These are phyloP conservation scores for Xestia sexstrigata DNA, from an alignment of 2,888 invertebrate species.

Conservation along the genomic window DNA sequence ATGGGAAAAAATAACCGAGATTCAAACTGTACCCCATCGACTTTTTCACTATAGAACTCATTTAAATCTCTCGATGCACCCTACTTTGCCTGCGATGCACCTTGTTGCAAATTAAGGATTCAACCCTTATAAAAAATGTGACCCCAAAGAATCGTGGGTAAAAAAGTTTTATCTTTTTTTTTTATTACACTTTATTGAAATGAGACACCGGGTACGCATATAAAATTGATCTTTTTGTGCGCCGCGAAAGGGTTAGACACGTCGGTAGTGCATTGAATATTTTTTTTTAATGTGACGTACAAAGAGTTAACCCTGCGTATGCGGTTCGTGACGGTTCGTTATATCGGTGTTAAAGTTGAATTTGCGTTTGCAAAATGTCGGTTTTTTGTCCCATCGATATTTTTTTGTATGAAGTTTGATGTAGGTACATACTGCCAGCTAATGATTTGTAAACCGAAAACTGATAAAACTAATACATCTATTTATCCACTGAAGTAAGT, in stretches of 20 bases:
- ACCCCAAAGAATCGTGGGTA: constrained; percentile 90
- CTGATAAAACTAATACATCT: background rate
- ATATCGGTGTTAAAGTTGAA: constrained; percentile 86
- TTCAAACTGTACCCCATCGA: constrained; percentile 76
- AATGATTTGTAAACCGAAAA: constrained; percentile 4
- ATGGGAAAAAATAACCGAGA: constrained; percentile 84
- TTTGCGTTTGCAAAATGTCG: constrained; percentile 76
- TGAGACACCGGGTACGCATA: constrained; percentile 90
- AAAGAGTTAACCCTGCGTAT: constrained; percentile 82
- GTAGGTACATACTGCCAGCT: constrained; percentile 17
- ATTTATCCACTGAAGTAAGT: background rate
- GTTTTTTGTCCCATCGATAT: constrained; percentile 20
- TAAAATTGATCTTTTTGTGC: constrained; percentile 89
- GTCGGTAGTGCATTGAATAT: constrained; percentile 79
- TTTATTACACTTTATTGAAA: constrained; percentile 89
- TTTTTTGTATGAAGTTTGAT: constrained; percentile 11
- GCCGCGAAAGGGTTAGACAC: constrained; percentile 83
- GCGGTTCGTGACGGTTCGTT: constrained; percentile 87
- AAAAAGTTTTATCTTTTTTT: constrained; percentile 88
- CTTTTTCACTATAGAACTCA: constrained; percentile 87
- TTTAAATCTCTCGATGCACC: constrained; percentile 86
- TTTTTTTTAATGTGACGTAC: constrained; percentile 75
- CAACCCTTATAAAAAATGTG: constrained; percentile 86
- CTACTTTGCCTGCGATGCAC: constrained; percentile 87
- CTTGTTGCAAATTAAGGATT: constrained; percentile 91